These are phyloP conservation scores for Morinoia aosen DNA, from an alignment of 2,888 invertebrate genomes.

Conservation along the genomic window DNA sequence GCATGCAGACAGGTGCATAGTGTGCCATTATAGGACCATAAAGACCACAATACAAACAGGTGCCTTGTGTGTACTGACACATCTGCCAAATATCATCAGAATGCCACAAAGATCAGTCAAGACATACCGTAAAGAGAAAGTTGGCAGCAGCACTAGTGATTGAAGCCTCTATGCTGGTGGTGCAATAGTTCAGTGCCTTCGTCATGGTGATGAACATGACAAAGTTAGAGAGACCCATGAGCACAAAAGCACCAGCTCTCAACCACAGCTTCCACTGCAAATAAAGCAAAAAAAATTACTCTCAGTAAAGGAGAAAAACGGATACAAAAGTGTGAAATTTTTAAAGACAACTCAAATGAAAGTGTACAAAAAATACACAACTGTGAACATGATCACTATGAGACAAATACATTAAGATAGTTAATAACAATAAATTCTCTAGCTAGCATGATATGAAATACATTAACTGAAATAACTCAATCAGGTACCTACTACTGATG, in stretches of 20 bases:
- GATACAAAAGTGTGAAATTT: neutral
- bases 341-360: neutral
- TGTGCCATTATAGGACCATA: neutral
- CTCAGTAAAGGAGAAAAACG: neutral
- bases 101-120: neutral
- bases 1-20: neutral
- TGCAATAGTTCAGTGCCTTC: conserved; percentile 72
- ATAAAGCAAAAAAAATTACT: neutral
- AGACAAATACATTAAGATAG: neutral
- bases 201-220: conserved; percentile 74
- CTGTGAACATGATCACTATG: neutral
- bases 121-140: conserved; percentile 72
- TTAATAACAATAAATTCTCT: neutral
- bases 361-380: neutral
- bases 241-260: conserved; percentile 70
- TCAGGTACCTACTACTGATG: no score
- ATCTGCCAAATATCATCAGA: no score
- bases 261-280: conserved; percentile 70
- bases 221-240: conserved; percentile 72
- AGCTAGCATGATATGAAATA: neutral
- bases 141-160: conserved; percentile 74
- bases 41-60: neutral
- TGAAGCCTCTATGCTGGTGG: conserved; percentile 73
- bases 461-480: no score
- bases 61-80: neutral